phyloP scores from a whole-genome alignment of 1,140 invertebrate genomes.

The Drosophila teissieri region DNA sequence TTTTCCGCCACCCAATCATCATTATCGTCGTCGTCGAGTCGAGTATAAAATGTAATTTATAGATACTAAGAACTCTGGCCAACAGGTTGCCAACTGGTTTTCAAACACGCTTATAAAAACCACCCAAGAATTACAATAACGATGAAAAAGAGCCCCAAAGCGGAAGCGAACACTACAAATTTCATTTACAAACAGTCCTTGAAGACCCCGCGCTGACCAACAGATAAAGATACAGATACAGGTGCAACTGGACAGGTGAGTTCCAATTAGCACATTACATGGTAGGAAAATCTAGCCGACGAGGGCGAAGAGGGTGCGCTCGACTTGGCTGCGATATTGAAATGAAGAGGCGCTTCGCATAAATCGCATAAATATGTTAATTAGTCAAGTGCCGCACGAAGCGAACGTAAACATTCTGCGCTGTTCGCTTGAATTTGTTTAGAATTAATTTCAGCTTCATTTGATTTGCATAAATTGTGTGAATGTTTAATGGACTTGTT shows the following conservation, averaged over 20 bases:
- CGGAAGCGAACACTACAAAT: constrained; percentile 72
- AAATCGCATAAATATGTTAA: constrained; percentile 81
- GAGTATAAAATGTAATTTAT: constrained; percentile 68
- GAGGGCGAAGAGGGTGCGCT: neutral
- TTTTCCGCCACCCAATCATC: constrained; percentile 32
- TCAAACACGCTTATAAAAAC: constrained; percentile 7
- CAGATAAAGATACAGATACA: neutral
- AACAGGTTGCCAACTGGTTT: constrained; percentile 67
- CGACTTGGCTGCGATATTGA: constrained; percentile 46
- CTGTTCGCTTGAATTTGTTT: constrained; percentile 69
- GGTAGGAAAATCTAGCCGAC: constrained; percentile 35
- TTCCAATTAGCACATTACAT: constrained; percentile 72
- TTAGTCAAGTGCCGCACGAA: constrained; percentile 52
- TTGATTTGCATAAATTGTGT: constrained; percentile 72
- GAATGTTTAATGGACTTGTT: constrained; percentile 52
- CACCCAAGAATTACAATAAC: constrained; percentile 62
- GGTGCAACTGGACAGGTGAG: constrained; percentile 56
- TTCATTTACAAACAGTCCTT: constrained; percentile 81
- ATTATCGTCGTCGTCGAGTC: constrained; percentile 26
- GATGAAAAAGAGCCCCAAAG: constrained; percentile 28
- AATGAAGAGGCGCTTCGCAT: constrained; percentile 74
- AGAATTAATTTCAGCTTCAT: constrained; percentile 55
- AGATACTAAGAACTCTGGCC: constrained; percentile 61
- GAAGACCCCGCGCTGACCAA: constrained; percentile 24
- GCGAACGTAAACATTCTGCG: constrained; percentile 51